Conservation (phyloP, 2,797 vertebrate species). For the Ptychobarbus kaznakovi region DNA sequence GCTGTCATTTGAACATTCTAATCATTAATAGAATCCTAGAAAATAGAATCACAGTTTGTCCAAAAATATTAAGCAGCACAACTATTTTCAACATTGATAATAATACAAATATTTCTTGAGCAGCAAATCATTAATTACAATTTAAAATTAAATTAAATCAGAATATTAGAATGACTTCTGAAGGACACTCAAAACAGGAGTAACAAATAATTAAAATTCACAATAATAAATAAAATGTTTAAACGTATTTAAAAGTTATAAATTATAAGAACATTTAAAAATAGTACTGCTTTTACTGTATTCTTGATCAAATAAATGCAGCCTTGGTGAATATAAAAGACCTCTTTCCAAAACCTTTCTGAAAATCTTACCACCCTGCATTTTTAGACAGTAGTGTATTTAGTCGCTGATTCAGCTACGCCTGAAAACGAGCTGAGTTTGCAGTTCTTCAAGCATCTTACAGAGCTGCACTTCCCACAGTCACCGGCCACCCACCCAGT, state of each 20-base stretch:
- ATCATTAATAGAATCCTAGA: neutral
- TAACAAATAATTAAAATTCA: neutral
- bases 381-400: neutral
- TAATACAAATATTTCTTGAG: neutral
- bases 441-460: neutral
- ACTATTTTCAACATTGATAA: neutral
- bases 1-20: too few relatives aligned
- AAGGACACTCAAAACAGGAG: neutral
- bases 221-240: neutral
- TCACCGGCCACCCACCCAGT: neutral
- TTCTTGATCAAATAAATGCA: neutral
- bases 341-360: neutral
- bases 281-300: neutral
- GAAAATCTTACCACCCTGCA: neutral
- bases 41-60: neutral
- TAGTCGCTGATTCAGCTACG: too few relatives aligned
- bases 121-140: too few relatives aligned
- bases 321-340: neutral
- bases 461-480: neutral
- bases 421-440: neutral
- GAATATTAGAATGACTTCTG: neutral
- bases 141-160: too few relatives aligned
- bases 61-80: neutral
- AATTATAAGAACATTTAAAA: neutral
- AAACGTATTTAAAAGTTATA: neutral